Evolutionary conservation across 37 sponge, comb jelly and placozoan species (phyloP), one percentile per base, ranked within the genome.

Genomic region (Lycopodina hypogea): DNA sequence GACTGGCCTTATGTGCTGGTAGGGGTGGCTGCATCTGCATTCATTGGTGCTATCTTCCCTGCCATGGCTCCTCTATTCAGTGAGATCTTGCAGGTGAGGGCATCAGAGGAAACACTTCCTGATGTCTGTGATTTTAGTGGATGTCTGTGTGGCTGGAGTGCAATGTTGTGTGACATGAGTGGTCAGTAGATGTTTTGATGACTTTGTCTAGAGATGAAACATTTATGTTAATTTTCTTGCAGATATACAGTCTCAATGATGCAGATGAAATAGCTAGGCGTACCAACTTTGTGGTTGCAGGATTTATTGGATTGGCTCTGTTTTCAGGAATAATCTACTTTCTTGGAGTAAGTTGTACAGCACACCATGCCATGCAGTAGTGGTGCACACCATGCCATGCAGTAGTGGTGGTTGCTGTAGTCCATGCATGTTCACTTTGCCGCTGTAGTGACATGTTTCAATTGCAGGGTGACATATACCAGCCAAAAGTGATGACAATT

Each of bases 1-100:
- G 95, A 94, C 53, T 94, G 92, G 93, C 56, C 56, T 30, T 45
- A 86, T 29, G 87, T 94, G 42, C 39, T 91, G 33, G 22, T 65
- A 0, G 95, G 95, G 18, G 65, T 82, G 21, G 32, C 92, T 2
- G 32, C 29, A 0, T 81, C 93, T 45, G 81, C 71, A 57, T 45
- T 79, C 26, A 17, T 82, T 28, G 95, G 95, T 1, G 66, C 61
- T 9, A 35, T 88, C 48, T 86, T 92, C 32, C 95, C 95, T 56
- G 11, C 72, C 35, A 59, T 94, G 61, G 71, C 95, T 4, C 84
- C 92, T 24, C 58, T 91, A 67, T 85, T 91, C 81, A 78, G 86
- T 50, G 56, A 57, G 0, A 50, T 88, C 22, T 59, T 94, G 17
- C 65, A 77, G 78, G 94, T 92, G 17, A 58, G 80, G 39, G 40